These are phyloP conservation scores for Pelmatolapia mariae DNA, from an alignment of 2,113 vertebrate species.

Conservation along the genomic window DNA sequence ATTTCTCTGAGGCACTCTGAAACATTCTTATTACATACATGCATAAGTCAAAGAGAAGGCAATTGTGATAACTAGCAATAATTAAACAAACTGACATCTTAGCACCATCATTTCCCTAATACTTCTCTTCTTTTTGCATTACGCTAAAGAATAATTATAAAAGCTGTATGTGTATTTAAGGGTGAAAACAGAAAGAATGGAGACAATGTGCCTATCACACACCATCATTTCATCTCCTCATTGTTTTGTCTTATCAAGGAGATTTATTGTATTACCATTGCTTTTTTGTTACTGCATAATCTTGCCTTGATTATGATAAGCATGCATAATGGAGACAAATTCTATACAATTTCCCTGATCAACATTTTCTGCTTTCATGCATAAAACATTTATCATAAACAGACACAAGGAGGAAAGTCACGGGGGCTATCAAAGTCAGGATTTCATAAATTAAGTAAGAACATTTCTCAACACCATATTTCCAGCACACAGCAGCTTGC, in stretches of 20 bases:
- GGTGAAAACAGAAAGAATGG: background rate
- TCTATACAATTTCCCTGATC: slow-evolving; percentile 52
- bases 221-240: slow-evolving; percentile 13
- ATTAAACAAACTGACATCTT: slow-evolving; percentile 76
- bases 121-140: slow-evolving; percentile 14
- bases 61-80: slow-evolving; percentile 79
- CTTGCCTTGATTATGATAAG: slow-evolving; percentile 64
- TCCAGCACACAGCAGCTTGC: background rate
- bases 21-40: slow-evolving; percentile 77
- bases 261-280: slow-evolving; percentile 49
- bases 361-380: slow-evolving; percentile 55
- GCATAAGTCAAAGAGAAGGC: slow-evolving; percentile 77
- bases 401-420: slow-evolving; percentile 31
- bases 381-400: slow-evolving; percentile 58
- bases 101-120: slow-evolving; percentile 28
- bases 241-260: slow-evolving; percentile 33
- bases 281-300: slow-evolving; percentile 61
- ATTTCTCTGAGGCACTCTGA: slow-evolving; percentile 68
- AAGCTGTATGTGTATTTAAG: background rate
- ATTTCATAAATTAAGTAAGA: slow-evolving; percentile 31
- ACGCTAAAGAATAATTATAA: background rate
- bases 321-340: slow-evolving; percentile 67
- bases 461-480: background rate
- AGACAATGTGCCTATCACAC: slow-evolving; percentile 1
- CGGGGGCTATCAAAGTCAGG: slow-evolving; percentile 36